phyloP scores from a whole-genome alignment of 1,140 invertebrate genomes.

The Tenebrio molitor region DNA sequence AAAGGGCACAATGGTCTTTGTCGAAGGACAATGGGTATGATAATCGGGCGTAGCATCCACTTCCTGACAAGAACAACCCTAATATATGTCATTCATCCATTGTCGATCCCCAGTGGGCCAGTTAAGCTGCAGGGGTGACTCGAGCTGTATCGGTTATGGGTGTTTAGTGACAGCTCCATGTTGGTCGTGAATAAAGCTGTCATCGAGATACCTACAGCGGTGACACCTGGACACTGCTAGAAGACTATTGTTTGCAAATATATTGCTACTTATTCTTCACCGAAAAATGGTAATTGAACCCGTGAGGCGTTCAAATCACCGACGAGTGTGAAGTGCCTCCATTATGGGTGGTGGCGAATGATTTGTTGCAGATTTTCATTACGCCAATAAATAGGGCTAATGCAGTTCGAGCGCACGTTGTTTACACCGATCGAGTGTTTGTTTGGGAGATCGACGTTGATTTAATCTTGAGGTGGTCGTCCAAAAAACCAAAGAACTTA shows the following conservation, averaged over 20 bases:
- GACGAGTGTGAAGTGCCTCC: neutral
- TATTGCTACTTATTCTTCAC: conserved; percentile 51
- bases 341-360: neutral
- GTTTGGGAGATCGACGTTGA: no score
- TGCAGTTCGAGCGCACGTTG: neutral
- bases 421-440: no score
- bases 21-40: neutral
- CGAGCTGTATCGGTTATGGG: neutral
- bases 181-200: conserved; percentile 47
- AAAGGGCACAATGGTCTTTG: no score
- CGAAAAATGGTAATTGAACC: conserved; percentile 5
- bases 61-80: conserved; percentile 18
- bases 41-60: conserved; percentile 6
- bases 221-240: conserved; percentile 51
- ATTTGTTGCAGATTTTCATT: neutral
- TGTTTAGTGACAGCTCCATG: conserved; percentile 17
- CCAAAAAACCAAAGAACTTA: no score
- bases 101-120: neutral
- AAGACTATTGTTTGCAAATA: conserved; percentile 53
- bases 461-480: no score
- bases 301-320: neutral
- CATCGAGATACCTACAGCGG: conserved; percentile 52
- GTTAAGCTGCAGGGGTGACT: conserved; percentile 1
- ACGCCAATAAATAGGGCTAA: neutral
- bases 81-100: conserved; percentile 16